Evolutionary conservation across 2,888 invertebrate species (phyloP).

Genomic region (Zeuzera pyrina): DNA sequence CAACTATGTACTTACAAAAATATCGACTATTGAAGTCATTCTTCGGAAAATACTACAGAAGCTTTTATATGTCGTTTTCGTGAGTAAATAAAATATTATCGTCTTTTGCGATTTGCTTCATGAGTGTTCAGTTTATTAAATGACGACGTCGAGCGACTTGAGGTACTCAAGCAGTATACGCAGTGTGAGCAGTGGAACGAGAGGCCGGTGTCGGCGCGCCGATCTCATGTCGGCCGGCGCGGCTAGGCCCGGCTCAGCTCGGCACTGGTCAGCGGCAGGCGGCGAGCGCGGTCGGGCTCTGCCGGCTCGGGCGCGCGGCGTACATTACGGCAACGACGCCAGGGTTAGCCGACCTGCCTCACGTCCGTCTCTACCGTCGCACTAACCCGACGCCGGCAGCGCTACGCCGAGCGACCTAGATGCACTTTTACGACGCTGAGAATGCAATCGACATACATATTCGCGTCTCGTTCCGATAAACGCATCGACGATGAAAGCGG

Average conservation of each 20-base stretch:
- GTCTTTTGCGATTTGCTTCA: conserved; percentile 26
- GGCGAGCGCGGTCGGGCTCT: conserved; percentile 21
- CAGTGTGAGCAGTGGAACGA: conserved; percentile 48
- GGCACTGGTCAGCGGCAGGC: conserved; percentile 19
- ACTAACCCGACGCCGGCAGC: conserved; percentile 53
- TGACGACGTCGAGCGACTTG: conserved; percentile 46
- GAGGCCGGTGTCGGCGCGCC: conserved; percentile 34
- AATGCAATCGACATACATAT: conserved; percentile 72
- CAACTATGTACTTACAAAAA: too few species aligned
- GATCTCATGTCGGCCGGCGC: conserved; percentile 28
- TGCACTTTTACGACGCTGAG: conserved; percentile 69
- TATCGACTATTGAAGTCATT: too few species aligned
- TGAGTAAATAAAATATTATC: conserved; percentile 25
- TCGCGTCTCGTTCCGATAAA: conserved; percentile 73
- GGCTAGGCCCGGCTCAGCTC: conserved; percentile 12
- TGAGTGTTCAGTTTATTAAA: conserved; percentile 18
- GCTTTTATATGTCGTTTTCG: conserved; percentile 19
- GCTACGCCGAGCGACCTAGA: conserved; percentile 67
- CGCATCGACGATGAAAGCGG: conserved; percentile 72
- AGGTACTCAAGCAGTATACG: conserved; percentile 56
- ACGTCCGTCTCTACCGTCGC: conserved; percentile 55
- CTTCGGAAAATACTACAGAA: conserved; percentile 13
- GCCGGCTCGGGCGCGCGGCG: conserved; percentile 33
- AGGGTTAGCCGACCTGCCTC: conserved; percentile 56
- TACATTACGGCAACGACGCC: conserved; percentile 55